These are phyloP conservation scores for Guaruba guarouba DNA, from an alignment of 2,113 vertebrate genomes.

Conservation along the genomic window DNA sequence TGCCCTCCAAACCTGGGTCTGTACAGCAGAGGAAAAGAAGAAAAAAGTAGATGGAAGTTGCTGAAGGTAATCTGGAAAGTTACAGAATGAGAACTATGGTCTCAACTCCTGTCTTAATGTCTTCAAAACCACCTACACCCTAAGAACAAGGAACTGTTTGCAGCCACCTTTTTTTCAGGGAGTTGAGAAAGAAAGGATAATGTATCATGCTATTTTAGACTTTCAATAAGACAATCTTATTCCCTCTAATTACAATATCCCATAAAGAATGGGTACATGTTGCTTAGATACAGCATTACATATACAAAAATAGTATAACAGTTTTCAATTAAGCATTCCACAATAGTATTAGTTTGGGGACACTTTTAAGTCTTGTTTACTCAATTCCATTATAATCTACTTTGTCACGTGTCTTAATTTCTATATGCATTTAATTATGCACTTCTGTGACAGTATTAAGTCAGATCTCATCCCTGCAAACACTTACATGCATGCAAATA, in stretches of 20 bases:
- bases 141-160: background rate
- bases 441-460: background rate
- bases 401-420: background rate
- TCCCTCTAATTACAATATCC: background rate
- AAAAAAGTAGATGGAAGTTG: background rate
- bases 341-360: background rate
- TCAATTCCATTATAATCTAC: background rate
- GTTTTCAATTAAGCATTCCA: background rate
- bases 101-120: background rate
- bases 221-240: background rate
- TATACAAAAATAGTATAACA: background rate
- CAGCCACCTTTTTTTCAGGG: background rate
- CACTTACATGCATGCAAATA: background rate
- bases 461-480: background rate
- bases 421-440: background rate
- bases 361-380: background rate
- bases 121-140: background rate
- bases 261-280: background rate
- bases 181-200: background rate
- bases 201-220: background rate
- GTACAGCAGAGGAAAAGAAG: background rate
- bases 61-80: background rate
- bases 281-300: conserved; percentile 15
- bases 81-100: background rate
- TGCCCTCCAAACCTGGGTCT: background rate